Evolutionary conservation across 2,113 vertebrate genomes (phyloP).

Genomic region (Octodon degus): DNA sequence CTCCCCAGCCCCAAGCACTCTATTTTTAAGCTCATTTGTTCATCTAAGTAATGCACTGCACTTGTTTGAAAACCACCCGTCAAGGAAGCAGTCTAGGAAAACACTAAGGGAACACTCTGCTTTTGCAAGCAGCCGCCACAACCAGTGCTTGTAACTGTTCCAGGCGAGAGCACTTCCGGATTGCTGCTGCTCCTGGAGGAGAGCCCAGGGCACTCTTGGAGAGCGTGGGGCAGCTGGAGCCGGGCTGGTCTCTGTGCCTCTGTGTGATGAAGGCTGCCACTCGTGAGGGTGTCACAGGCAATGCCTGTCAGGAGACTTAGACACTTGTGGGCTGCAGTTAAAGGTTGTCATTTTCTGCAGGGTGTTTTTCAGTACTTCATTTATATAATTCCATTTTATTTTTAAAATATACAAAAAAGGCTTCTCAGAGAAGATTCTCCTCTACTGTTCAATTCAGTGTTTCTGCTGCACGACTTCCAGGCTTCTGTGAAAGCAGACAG

Average conservation of each 20-base stretch:
- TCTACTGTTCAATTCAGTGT: slow-evolving; percentile 3
- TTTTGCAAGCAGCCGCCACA: slow-evolving; percentile 35
- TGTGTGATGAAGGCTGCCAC: slow-evolving; percentile 75
- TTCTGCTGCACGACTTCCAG: not conserved
- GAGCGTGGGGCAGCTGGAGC: slow-evolving; percentile 78
- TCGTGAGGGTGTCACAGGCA: slow-evolving; percentile 80
- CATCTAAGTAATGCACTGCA: slow-evolving; percentile 46
- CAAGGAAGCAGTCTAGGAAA: slow-evolving; percentile 50
- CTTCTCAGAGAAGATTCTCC: slow-evolving; percentile 57
- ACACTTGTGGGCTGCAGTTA: slow-evolving; percentile 82
- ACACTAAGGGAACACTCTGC: not conserved
- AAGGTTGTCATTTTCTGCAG: slow-evolving; percentile 76
- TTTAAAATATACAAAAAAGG: slow-evolving; percentile 45
- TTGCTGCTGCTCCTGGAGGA: slow-evolving; percentile 63
- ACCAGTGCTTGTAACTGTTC: not conserved
- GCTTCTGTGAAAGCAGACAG: not conserved
- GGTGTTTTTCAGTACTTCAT: slow-evolving; percentile 73
- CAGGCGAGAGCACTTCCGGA: not conserved
- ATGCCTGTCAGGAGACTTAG: slow-evolving; percentile 78
- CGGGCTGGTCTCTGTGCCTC: slow-evolving; percentile 79
- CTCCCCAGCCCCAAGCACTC: not conserved
- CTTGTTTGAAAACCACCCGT: slow-evolving; percentile 47
- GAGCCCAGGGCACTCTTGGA: slow-evolving; percentile 73
- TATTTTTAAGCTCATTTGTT: slow-evolving; percentile 60
- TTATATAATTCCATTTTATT: slow-evolving; percentile 79